Conservation (phyloP, 2,113 vertebrate genomes). For the Balaenoptera acutorostrata region DNA sequence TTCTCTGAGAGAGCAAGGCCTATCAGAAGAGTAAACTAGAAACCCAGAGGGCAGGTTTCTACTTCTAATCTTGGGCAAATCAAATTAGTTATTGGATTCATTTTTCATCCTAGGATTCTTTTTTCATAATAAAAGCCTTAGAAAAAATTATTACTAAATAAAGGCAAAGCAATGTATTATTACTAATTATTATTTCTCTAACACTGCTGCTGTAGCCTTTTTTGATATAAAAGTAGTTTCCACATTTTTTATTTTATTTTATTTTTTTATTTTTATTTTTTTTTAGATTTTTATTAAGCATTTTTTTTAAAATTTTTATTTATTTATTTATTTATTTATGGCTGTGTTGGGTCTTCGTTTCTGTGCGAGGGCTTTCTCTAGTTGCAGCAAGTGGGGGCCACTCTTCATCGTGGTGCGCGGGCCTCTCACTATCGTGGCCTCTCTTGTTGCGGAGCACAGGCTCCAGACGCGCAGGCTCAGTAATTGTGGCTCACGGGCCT, state of each 20-base stretch:
- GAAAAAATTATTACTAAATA: background rate
- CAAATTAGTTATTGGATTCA: background rate
- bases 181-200: background rate
- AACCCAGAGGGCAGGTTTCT: background rate
- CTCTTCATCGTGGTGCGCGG: no score
- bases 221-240: background rate
- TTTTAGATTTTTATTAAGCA: no score
- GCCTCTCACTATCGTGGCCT: no score
- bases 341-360: no score
- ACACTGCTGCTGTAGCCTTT: background rate
- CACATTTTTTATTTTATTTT: background rate
- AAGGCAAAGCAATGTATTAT: background rate
- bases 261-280: no score
- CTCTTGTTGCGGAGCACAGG: no score
- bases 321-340: no score
- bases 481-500: no score
- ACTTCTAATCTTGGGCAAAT: background rate
- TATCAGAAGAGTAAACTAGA: background rate
- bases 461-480: no score
- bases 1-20: background rate
- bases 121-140: background rate
- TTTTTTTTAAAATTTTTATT: no score
- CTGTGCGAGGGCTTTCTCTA: no score
- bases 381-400: no score
- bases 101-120: background rate